Evolutionary conservation across 2,888 invertebrate species (phyloP).

Genomic region (Hemicrepidius hirtus): DNA sequence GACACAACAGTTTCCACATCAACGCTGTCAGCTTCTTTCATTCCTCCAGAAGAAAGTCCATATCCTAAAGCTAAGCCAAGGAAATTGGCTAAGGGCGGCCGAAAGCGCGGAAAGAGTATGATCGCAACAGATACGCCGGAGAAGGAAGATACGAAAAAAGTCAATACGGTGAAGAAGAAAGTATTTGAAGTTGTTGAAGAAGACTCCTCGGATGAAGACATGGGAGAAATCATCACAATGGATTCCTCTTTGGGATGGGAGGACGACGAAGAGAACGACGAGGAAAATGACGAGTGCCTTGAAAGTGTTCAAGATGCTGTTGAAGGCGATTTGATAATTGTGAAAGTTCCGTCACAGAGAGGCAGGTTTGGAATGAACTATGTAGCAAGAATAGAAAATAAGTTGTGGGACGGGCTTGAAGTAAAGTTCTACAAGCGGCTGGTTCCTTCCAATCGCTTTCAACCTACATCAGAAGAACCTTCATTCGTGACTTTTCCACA

Average conservation of each 20-base stretch:
- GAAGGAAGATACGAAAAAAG: conserved; percentile 11
- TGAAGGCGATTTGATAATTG: conserved; percentile 4
- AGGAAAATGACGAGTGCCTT: conserved; percentile 21
- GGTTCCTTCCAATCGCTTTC: conserved; percentile 24
- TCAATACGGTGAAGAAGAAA: neutral
- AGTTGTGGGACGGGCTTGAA: conserved; percentile 20
- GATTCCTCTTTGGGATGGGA: neutral
- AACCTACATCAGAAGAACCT: conserved; percentile 8
- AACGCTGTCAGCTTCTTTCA: no score
- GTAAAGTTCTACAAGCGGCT: conserved; percentile 21
- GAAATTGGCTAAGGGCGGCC: conserved; percentile 5
- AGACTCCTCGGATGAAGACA: conserved; percentile 8
- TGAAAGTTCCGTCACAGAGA: conserved; percentile 22
- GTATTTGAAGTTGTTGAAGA: conserved; percentile 11
- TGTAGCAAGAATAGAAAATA: conserved; percentile 16
- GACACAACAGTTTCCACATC: neutral
- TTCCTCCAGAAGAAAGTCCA: conserved; percentile 10
- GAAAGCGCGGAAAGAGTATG: neutral
- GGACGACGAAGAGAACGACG: conserved; percentile 2
- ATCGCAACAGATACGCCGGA: conserved; percentile 9
- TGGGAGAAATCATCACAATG: conserved; percentile 2
- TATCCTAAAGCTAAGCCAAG: conserved; percentile 5
- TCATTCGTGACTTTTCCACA: conserved; percentile 1
- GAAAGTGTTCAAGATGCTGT: conserved; percentile 6
- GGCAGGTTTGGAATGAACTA: conserved; percentile 10